Conservation (phyloP, 35 echinoderm and acorn worm genomes). For the Chiridota heheva region DNA sequence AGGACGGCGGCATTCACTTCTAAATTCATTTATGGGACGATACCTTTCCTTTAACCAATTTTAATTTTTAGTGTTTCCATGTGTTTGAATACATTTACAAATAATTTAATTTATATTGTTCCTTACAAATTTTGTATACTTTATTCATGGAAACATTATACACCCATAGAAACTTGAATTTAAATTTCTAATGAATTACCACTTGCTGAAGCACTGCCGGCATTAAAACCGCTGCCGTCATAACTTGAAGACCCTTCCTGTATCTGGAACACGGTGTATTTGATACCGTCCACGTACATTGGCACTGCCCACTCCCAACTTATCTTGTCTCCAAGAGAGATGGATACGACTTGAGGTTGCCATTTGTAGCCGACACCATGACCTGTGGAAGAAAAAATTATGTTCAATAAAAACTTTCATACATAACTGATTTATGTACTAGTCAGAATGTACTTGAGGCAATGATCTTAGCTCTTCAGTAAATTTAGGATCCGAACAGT, state of each 20-base stretch:
- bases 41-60: not conserved
- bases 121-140: not conserved
- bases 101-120: not conserved
- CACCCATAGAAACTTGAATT: not conserved
- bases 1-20: too few species aligned
- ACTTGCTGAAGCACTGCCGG: not conserved
- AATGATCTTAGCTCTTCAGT: not conserved
- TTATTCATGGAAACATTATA: not conserved
- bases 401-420: not conserved
- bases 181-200: conserved; percentile 14
- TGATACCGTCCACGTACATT: conserved; percentile 41
- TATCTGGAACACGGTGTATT: conserved; percentile 58
- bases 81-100: not conserved
- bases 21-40: not conserved
- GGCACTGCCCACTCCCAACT: conserved; percentile 48
- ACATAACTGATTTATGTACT: not conserved
- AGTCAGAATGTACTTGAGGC: not conserved
- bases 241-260: conserved; percentile 31
- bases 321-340: conserved; percentile 52
- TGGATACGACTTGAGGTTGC: conserved; percentile 39
- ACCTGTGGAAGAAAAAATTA: conserved; percentile 17
- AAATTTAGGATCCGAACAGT: too few species aligned
- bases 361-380: conserved; percentile 75
- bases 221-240: conserved; percentile 61
- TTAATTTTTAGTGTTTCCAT: not conserved